A percentile compares a stretch with the other conserved stretches of the same genome.
Conservation (phyloP, 2,797 vertebrate genomes). For the Rhincodon typus region DNA sequence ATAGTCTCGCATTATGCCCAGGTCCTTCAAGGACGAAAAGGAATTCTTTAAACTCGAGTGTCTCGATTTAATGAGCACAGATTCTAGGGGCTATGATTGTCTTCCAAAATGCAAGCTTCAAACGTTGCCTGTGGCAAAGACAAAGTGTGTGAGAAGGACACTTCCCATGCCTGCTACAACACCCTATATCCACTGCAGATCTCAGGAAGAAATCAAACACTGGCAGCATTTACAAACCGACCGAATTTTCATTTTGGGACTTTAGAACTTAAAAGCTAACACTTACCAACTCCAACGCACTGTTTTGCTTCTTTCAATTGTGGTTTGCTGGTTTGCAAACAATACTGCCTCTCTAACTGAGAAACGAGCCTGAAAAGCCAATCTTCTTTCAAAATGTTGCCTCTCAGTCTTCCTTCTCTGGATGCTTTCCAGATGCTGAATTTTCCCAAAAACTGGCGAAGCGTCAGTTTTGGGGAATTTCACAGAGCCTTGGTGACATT, state of each 20-base stretch:
- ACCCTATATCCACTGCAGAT: conserved; percentile 28
- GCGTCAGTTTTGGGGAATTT: no score
- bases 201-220: conserved; percentile 41
- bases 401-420: no score
- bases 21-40: conserved; percentile 41
- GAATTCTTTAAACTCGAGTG: conserved; percentile 43
- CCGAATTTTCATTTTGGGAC: conserved; percentile 25
- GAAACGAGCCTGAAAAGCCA: background rate
- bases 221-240: conserved; percentile 9
- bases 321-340: background rate
- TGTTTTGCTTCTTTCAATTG: background rate
- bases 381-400: background rate
- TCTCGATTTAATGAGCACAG: conserved; percentile 37
- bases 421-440: no score
- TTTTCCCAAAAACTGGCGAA: no score
- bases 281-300: conserved; percentile 20
- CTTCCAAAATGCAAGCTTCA: conserved; percentile 39
- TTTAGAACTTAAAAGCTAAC: conserved; percentile 32
- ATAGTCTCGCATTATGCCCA: conserved; percentile 45
- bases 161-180: conserved; percentile 36
- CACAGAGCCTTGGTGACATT: no score
- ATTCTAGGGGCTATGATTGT: conserved; percentile 37
- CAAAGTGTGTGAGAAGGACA: conserved; percentile 25
- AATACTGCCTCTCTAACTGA: background rate
- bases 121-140: conserved; percentile 38